Evolutionary conservation across 2,113 vertebrate genomes (phyloP).

Genomic region (Cavia aperea): DNA sequence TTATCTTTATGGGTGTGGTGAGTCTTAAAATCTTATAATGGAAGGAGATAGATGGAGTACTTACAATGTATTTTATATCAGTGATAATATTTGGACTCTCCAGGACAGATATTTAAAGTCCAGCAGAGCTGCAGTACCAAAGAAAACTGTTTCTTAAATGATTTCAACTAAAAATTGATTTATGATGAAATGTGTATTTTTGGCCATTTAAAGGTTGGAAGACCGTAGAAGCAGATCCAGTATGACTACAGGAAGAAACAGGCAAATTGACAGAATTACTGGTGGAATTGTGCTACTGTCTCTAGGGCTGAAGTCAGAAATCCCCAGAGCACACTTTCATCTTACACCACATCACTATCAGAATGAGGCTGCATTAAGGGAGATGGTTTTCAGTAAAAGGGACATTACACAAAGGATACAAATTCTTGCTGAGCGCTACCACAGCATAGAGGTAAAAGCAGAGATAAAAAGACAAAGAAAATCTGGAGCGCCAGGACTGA

Average conservation of each 20-base stretch:
- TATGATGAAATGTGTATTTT: constrained; percentile 31
- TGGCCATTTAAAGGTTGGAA: constrained; percentile 12
- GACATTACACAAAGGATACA: background rate
- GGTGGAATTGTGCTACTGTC: background rate
- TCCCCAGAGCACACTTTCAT: background rate
- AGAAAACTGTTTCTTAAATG: constrained; percentile 14
- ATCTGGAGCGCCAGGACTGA: fast-evolving
- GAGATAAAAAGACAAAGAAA: background rate
- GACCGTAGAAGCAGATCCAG: background rate
- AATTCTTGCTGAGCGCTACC: background rate
- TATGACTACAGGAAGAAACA: background rate
- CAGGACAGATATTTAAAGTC: constrained; percentile 5
- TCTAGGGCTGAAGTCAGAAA: background rate
- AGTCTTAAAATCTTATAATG: constrained; percentile 18
- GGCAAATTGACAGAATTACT: background rate
- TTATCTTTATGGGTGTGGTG: constrained; percentile 31
- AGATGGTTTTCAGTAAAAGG: background rate
- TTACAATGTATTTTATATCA: background rate
- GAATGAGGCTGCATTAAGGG: background rate
- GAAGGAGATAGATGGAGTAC: background rate
- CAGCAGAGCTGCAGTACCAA: background rate
- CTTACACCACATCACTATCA: background rate
- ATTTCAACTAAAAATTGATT: constrained; percentile 39
- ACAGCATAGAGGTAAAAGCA: fast-evolving
- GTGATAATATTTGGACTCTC: background rate